A percentile compares a stretch with the other conserved stretches of the same genome.
phyloP scores from a whole-genome alignment of 1,140 invertebrate species.

The Lordiphosa collinella region DNA sequence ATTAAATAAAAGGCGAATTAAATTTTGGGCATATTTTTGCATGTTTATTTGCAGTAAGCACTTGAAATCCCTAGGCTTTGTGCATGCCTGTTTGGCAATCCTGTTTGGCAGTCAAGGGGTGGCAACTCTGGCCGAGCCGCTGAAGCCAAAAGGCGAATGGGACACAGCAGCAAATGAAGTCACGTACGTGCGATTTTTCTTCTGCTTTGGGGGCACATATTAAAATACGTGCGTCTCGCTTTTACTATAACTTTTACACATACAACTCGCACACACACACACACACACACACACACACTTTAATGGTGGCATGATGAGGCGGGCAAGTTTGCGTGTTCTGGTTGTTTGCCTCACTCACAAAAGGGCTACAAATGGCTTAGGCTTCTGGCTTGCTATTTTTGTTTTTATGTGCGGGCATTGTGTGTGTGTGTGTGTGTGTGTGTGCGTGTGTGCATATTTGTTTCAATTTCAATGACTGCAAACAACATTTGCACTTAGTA shows the following conservation, averaged over 20 bases:
- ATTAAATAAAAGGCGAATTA: not conserved
- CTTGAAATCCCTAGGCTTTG: constrained; percentile 3
- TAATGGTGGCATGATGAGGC: constrained; percentile 74
- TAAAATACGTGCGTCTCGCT: constrained; percentile 77
- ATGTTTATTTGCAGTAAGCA: not conserved
- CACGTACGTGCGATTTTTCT: constrained; percentile 79
- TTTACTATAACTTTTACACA: constrained; percentile 72
- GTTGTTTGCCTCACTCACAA: constrained; percentile 62
- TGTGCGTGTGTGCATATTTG: constrained; percentile 42
- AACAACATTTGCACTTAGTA: constrained; percentile 77
- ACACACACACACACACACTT: constrained; percentile 41
- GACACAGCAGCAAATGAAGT: constrained; percentile 76
- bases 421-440: constrained; percentile 21
- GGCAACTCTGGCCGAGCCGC: constrained; percentile 17
- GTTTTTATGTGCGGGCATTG: constrained; percentile 23
- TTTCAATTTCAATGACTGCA: constrained; percentile 77
- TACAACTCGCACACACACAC: constrained; percentile 2
- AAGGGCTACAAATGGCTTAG: constrained; percentile 75
- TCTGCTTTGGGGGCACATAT: constrained; percentile 78
- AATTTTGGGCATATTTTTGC: not conserved
- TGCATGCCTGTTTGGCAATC: not conserved
- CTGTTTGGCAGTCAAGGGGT: not conserved
- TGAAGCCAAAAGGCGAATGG: constrained; percentile 52
- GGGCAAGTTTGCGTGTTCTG: constrained; percentile 56
- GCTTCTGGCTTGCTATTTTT: constrained; percentile 33